phyloP scores from a whole-genome alignment of 2,797 vertebrate genomes.

The Crocidura indochinensis region DNA sequence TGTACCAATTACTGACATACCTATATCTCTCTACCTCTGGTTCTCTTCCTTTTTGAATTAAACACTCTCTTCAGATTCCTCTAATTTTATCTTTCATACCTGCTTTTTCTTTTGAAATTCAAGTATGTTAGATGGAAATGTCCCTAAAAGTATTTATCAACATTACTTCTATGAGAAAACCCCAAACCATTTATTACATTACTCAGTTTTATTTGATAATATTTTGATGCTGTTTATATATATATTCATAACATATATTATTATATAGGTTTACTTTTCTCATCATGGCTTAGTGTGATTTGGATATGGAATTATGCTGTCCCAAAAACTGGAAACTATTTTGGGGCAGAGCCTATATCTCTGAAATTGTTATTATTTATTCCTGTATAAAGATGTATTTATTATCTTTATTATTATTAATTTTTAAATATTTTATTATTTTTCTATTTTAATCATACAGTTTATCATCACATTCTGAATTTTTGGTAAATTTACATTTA shows the following conservation, averaged over 20 bases:
- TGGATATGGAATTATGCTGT: background rate
- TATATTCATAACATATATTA: background rate
- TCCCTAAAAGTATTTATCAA: background rate
- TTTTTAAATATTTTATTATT: background rate
- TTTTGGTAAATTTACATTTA: conserved; percentile 12
- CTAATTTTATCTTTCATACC: background rate
- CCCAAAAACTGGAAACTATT: background rate
- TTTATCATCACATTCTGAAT: background rate
- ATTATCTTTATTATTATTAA: conserved; percentile 1
- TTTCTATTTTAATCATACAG: background rate
- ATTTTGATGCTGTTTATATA: background rate
- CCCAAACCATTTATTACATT: background rate
- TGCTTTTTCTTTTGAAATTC: background rate
- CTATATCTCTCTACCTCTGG: too few relatives aligned
- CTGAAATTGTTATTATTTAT: background rate
- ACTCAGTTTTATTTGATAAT: background rate
- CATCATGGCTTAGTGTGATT: background rate
- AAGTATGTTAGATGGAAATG: background rate
- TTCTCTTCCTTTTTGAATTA: too few relatives aligned
- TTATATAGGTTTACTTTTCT: background rate
- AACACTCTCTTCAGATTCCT: background rate
- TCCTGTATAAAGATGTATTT: background rate
- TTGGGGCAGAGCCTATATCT: background rate
- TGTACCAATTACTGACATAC: too few relatives aligned
- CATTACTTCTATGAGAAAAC: background rate